Evolutionary conservation across 2,888 invertebrate species (phyloP), one percentile per base, ranked within the genome.

Genomic region (Lithophane socia): DNA sequence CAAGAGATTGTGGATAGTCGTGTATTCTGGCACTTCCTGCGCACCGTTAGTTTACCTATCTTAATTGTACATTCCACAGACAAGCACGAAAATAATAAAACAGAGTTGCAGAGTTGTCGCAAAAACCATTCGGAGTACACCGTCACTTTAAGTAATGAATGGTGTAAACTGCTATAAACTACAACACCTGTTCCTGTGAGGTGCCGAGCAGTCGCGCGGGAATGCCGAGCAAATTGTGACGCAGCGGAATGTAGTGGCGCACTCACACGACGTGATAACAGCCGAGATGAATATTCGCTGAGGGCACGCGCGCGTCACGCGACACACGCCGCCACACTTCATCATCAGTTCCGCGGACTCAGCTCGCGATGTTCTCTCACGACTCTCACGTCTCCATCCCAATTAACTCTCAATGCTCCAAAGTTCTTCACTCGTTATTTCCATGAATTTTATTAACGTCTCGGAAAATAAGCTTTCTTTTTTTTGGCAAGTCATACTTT

Each of bases 121-220:
- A 88, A 90, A 89, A 91, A 90, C 88, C 85, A 86, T 88, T 83
- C 86, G 76, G 73, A 89, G 87, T 87, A 87, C 86, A 83, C 80
- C 86, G 87, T 89, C 90, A 87, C 87, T 89, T 86, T 89, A 89
- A 90, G 90, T 92, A 92, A 93, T 92, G 88, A 91, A 93, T 91
- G 90, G 85, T 88, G 86, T 88, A 89, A 88, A 85, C 82, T 84
- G 86, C 85, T 87, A 77, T 87, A 89, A 88, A 87, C 74, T 89
- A 83, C 83, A 83, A 84, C 82, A 89, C 86, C 87, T 86, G 85
- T 81, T 79, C 79, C 49, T 65, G 82, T 73, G 76, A 44, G 66
- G 71, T 63, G 75, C 60, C 58, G 69, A 77, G 67, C 76, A 80
- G 78, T n/a, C 69, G 76, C 72, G 69, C 54, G 47, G 68, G 79